A percentile compares a stretch with the other conserved stretches of the same genome.
Conservation (phyloP, 2,113 vertebrate genomes). For the Antechinus stuartii region DNA sequence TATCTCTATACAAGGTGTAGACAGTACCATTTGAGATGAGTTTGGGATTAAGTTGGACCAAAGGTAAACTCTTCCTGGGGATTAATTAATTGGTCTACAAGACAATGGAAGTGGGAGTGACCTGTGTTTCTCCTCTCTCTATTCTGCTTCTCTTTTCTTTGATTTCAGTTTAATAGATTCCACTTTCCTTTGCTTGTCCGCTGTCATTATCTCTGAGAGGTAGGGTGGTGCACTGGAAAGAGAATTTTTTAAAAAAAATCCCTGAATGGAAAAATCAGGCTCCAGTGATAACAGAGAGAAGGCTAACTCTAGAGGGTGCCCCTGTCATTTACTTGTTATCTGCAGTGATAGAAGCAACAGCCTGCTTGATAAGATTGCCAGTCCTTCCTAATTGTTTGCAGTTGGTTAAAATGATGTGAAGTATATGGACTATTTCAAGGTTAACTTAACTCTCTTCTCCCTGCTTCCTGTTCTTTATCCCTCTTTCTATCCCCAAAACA, state of each 20-base stretch:
- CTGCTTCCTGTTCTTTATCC: neutral
- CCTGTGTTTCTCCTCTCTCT: neutral
- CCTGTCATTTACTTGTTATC: neutral
- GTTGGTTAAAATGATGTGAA: conserved; percentile 29
- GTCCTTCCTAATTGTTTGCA: conserved; percentile 47
- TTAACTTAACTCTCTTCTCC: neutral
- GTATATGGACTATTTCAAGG: conserved; percentile 27
- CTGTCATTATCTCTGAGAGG: neutral
- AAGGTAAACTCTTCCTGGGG: neutral
- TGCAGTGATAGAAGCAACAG: neutral
- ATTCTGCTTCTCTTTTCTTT: neutral
- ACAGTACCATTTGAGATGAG: neutral
- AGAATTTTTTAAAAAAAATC: neutral
- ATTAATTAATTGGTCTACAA: neutral
- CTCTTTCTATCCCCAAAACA: neutral
- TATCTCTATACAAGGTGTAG: neutral
- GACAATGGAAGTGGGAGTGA: neutral
- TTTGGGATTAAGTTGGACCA: neutral
- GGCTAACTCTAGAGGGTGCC: conserved; percentile 37
- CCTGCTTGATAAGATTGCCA: conserved; percentile 30
- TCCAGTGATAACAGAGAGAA: conserved; percentile 20
- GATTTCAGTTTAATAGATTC: neutral
- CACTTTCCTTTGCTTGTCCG: neutral
- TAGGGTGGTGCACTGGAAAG: neutral
- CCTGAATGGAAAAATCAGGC: neutral